These are phyloP conservation scores for Oreochromis tanganicae DNA, from an alignment of 2,113 vertebrate species.

Conservation along the genomic window DNA sequence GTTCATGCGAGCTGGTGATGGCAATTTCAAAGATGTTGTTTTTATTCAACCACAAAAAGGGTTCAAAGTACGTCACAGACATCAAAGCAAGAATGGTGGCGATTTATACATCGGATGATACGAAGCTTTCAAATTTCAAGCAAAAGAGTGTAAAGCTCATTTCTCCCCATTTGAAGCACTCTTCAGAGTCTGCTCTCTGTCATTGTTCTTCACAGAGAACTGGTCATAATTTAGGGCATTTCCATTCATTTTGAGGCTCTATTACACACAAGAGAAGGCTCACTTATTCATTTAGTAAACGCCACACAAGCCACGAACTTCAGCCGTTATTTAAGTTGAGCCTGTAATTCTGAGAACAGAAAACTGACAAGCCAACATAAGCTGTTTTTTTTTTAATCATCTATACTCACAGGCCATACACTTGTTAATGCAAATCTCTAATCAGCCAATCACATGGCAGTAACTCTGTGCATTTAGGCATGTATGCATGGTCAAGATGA, in stretches of 20 bases:
- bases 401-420: not conserved
- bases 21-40: slow-evolving; percentile 10
- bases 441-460: not conserved
- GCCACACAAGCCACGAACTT: not conserved
- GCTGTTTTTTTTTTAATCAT: not conserved
- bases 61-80: not conserved
- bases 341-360: not conserved
- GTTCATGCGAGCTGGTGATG: not conserved
- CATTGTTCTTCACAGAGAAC: not conserved
- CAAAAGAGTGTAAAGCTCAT: not conserved
- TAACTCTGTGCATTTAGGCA: not conserved
- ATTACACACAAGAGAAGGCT: not conserved
- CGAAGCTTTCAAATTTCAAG: not conserved
- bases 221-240: slow-evolving; percentile 31
- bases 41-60: not conserved
- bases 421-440: not conserved
- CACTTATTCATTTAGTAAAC: not conserved
- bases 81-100: slow-evolving; percentile 11
- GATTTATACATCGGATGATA: not conserved
- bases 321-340: not conserved
- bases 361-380: not conserved
- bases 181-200: slow-evolving; percentile 12
- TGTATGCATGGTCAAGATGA: not conserved
- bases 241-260: slow-evolving; percentile 22
- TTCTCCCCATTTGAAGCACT: not conserved